Conservation (phyloP, 2,797 vertebrate genomes). For the Salmo trutta region DNA sequence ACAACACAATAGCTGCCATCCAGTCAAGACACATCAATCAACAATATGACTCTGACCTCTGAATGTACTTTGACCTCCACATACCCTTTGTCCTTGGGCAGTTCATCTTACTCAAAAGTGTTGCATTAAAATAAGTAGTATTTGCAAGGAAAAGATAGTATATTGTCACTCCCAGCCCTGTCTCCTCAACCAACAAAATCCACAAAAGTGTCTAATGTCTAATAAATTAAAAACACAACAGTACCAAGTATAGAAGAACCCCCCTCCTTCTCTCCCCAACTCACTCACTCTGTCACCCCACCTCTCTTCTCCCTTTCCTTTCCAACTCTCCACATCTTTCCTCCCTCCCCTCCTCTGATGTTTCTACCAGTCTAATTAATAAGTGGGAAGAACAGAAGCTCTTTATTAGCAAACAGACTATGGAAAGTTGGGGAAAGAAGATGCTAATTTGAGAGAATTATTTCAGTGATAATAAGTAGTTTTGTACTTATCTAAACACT, state of each 20-base stretch:
- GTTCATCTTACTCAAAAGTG: not conserved
- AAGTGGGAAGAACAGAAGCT: conserved; percentile 45
- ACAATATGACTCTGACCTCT: not conserved
- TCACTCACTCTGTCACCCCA: not conserved
- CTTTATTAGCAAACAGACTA: conserved; percentile 49
- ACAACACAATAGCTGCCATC: conserved; percentile 20
- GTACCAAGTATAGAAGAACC: no score
- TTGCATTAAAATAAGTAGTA: not conserved
- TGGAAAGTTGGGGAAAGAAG: conserved; percentile 40
- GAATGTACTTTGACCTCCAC: not conserved
- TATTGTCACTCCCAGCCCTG: not conserved
- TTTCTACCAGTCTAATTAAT: conserved; percentile 54
- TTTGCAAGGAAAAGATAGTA: not conserved
- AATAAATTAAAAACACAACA: no score
- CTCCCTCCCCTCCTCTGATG: not conserved
- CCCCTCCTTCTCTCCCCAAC: no score
- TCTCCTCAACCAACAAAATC: not conserved
- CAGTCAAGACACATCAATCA: not conserved
- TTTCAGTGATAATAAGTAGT: conserved; percentile 66
- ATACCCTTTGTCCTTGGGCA: not conserved
- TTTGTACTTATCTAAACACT: conserved; percentile 66
- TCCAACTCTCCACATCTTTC: not conserved
- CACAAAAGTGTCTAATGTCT: no score
- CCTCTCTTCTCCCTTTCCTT: no score
- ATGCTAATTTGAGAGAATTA: conserved; percentile 60